Evolutionary conservation across 2,888 invertebrate genomes (phyloP).

Genomic region (Apodemia zela): DNA sequence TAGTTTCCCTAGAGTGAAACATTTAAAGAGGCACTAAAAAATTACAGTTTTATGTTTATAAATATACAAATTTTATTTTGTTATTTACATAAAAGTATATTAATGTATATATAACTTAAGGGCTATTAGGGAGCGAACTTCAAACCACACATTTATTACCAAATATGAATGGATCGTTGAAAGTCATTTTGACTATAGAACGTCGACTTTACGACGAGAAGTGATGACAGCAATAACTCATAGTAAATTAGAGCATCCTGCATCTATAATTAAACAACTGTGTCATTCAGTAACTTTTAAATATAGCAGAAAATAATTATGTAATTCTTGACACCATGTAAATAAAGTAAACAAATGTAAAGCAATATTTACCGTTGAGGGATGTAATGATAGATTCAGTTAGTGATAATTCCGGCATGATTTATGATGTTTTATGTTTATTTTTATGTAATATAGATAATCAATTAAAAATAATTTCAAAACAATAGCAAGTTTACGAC

Average conservation of each 20-base stretch:
- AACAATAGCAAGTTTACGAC: constrained; percentile 20
- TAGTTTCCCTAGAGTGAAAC: no score
- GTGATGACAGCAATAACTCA: constrained; percentile 44
- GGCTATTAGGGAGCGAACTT: constrained; percentile 7
- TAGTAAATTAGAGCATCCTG: constrained; percentile 50
- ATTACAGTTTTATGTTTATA: no score
- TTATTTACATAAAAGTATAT: no score
- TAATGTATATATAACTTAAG: not conserved
- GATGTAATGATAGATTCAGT: constrained; percentile 63
- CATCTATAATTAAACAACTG: constrained; percentile 71
- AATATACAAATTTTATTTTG: no score
- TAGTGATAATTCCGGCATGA: constrained; percentile 63
- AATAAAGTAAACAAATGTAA: constrained; percentile 29
- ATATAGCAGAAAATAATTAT: constrained; percentile 62
- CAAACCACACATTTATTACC: constrained; percentile 33
- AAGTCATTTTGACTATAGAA: constrained; percentile 32
- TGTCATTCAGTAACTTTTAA: constrained; percentile 53
- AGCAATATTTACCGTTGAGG: constrained; percentile 52
- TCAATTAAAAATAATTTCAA: constrained; percentile 14
- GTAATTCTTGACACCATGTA: constrained; percentile 46
- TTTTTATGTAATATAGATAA: constrained; percentile 22
- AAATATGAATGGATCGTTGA: constrained; percentile 36
- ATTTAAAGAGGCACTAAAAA: no score
- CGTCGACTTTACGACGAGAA: constrained; percentile 24
- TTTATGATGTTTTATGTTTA: constrained; percentile 20